Percentiles rank a stretch among this genome's conserved stretches.
These are phyloP conservation scores for Pseudochaenichthys georgianus DNA, from an alignment of 2,797 vertebrate genomes.

Conservation along the genomic window DNA sequence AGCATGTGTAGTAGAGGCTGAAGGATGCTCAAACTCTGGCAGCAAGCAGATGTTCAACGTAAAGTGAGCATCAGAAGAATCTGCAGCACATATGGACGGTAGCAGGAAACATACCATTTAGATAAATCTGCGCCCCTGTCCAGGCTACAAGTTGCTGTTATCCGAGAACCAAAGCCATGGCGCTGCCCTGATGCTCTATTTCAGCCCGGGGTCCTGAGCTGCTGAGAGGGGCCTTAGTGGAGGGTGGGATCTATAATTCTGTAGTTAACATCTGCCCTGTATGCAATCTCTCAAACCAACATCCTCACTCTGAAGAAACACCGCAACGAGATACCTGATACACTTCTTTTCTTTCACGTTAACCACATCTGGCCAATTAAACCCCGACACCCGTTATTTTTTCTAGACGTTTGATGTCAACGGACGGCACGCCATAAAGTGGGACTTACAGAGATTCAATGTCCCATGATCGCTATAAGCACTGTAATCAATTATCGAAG, in stretches of 20 bases:
- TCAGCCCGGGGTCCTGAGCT: conserved; percentile 81
- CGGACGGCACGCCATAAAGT: conserved; percentile 51
- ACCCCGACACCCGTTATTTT: not conserved
- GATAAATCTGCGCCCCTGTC: conserved; percentile 70
- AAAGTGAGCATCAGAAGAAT: conserved; percentile 33
- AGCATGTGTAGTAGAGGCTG: not conserved
- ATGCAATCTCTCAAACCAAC: conserved; percentile 52
- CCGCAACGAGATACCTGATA: not conserved
- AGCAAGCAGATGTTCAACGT: conserved; percentile 50
- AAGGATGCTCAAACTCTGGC: conserved; percentile 6
- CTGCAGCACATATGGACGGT: conserved; percentile 68
- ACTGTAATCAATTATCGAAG: conserved; percentile 68
- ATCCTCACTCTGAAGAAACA: conserved; percentile 40
- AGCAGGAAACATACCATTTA: conserved; percentile 69
- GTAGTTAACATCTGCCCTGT: conserved; percentile 81
- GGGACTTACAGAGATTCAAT: conserved; percentile 64
- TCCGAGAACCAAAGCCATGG: conserved; percentile 73
- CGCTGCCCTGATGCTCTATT: conserved; percentile 77
- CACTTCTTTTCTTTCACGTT: not conserved
- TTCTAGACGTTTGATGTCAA: conserved; percentile 29
- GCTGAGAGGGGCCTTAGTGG: conserved; percentile 82
- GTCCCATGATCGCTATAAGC: conserved; percentile 49
- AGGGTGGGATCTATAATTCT: conserved; percentile 79
- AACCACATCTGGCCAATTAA: conserved; percentile 10
- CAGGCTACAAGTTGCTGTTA: conserved; percentile 70